Percentiles rank a stretch among this genome's conserved stretches.
phyloP scores from a whole-genome alignment of 1,140 invertebrate genomes.

The fruit fly (Drosophila melanogaster) region Release_6_plus_ISO1_MT NC_004354.4:14185001-14185500 shows the following conservation, averaged over 20 bases:
- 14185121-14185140: slow-evolving; percentile 22
- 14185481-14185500: slow-evolving; percentile 22
- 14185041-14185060: slow-evolving; percentile 34
- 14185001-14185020: slow-evolving; percentile 38
- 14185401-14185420: slow-evolving; percentile 38
- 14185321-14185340: slow-evolving; percentile 40
- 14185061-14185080: slow-evolving; percentile 21
- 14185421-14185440: slow-evolving; percentile 32
- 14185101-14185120: slow-evolving; percentile 29
- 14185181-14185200: slow-evolving; percentile 2
- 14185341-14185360: slow-evolving; percentile 29
- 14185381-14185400: slow-evolving; percentile 31
- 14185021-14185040: slow-evolving; percentile 29
- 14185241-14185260: slow-evolving; percentile 19
- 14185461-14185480: slow-evolving; percentile 24
- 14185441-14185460: slow-evolving; percentile 20
- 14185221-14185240: slow-evolving; percentile 40
- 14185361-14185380: no score
- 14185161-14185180: slow-evolving; percentile 23
- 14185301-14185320: slow-evolving; percentile 19
- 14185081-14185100: slow-evolving; percentile 23
- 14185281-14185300: slow-evolving; percentile 18
- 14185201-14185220: slow-evolving; percentile 14
- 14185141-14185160: slow-evolving; percentile 17
- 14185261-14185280: slow-evolving; percentile 13